Percentiles rank a stretch among this genome's conserved stretches.
These are phyloP conservation scores for Todus mexicanus DNA, from an alignment of 2,797 vertebrate species.

Conservation along the genomic window DNA sequence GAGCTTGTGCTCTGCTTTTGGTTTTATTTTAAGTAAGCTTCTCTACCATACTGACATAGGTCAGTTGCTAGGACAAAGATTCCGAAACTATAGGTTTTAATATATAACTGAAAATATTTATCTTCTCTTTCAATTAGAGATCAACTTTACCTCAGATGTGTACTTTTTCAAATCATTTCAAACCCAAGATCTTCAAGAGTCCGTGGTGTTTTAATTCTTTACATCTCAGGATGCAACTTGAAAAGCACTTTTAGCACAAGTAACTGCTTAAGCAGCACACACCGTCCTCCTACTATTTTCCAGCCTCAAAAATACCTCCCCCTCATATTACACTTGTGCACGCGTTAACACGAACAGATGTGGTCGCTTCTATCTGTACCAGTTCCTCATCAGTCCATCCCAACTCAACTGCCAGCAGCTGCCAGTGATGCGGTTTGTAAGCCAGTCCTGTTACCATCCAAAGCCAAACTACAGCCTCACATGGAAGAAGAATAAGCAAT, in stretches of 20 bases:
- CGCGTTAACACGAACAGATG: fast-evolving
- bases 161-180: background rate
- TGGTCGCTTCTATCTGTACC: background rate
- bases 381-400: background rate
- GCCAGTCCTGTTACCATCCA: background rate
- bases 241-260: background rate
- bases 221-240: background rate
- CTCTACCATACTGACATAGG: background rate
- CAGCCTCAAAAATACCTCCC: background rate
- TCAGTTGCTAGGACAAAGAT: background rate
- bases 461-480: background rate
- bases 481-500: background rate
- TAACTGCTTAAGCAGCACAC: background rate
- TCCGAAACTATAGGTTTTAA: background rate
- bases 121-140: background rate
- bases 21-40: background rate
- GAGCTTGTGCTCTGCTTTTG: background rate
- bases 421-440: background rate
- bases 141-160: background rate
- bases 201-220: background rate
- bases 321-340: fast-evolving
- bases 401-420: background rate
- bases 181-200: background rate
- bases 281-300: background rate
- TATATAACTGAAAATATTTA: background rate